phyloP scores from a whole-genome alignment of 2,888 invertebrate species.

The Melipona beecheii region DNA sequence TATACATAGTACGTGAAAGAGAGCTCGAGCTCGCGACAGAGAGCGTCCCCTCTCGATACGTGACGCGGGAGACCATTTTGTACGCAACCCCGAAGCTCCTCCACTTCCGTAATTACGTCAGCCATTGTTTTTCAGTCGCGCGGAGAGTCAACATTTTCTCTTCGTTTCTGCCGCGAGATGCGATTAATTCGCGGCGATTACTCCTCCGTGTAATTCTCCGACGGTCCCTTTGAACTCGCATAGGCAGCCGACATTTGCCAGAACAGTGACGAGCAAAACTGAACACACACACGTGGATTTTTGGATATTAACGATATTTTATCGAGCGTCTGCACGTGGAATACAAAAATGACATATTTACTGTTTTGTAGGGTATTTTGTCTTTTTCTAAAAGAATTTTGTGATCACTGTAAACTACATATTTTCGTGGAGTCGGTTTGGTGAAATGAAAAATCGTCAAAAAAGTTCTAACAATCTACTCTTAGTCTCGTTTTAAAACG shows the following conservation, averaged over 20 bases:
- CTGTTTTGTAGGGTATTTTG: too few relatives aligned
- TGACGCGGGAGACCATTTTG: slow-evolving; percentile 28
- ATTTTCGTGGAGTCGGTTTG: too few relatives aligned
- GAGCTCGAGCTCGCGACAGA: background rate
- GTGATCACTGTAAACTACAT: too few relatives aligned
- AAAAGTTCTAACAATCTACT: too few relatives aligned
- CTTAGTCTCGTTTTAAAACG: too few relatives aligned
- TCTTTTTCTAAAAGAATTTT: too few relatives aligned
- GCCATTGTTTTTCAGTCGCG: slow-evolving; percentile 48
- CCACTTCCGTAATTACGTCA: slow-evolving; percentile 30
- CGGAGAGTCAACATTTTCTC: slow-evolving; percentile 37
- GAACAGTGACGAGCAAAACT: too few relatives aligned
- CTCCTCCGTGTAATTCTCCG: slow-evolving; percentile 28
- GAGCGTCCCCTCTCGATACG: background rate
- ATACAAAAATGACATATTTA: too few relatives aligned
- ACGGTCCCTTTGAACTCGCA: slow-evolving; percentile 42
- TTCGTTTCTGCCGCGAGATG: slow-evolving; percentile 27
- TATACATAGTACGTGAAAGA: background rate
- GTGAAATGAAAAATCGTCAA: too few relatives aligned
- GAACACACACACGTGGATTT: too few relatives aligned
- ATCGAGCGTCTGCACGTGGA: too few relatives aligned
- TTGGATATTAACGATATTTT: too few relatives aligned
- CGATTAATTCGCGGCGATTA: slow-evolving; percentile 55
- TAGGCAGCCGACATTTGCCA: background rate
- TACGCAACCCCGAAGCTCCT: background rate